These are phyloP conservation scores for Thereuonema tuberculata DNA, from an alignment of 1,140 invertebrate genomes.

Conservation along the genomic window DNA sequence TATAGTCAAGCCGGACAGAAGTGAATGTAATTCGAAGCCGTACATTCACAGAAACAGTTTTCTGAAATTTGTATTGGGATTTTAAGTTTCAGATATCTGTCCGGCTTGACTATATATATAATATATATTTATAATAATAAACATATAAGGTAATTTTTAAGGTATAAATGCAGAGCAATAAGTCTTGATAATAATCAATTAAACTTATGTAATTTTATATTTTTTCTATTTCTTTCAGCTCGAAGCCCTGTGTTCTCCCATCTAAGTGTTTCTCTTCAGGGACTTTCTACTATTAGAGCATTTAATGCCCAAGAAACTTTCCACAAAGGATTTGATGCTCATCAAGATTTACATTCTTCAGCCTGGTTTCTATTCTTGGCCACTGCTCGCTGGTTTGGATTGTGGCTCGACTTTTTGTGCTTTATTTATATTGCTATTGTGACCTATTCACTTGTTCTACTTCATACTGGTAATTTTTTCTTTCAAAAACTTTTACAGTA, in stretches of 20 bases:
- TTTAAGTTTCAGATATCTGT: too few species aligned
- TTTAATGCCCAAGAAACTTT: constrained; percentile 31
- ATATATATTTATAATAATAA: too few species aligned
- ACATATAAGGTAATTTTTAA: too few species aligned
- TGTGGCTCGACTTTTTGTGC: constrained; percentile 34
- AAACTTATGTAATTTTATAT: too few species aligned
- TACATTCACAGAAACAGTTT: too few species aligned
- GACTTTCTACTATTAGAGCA: constrained; percentile 38
- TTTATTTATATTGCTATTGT: constrained; percentile 29
- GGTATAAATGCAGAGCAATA: too few species aligned
- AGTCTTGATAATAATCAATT: too few species aligned
- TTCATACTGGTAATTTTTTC: neutral
- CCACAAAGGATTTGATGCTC: constrained; percentile 33
- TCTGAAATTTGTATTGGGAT: too few species aligned
- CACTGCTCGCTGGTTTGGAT: constrained; percentile 33
- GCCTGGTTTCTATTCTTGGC: constrained; percentile 33
- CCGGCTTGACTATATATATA: too few species aligned
- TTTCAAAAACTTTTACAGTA: neutral
- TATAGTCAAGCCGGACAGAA: too few species aligned
- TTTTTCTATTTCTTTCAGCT: constrained; percentile 20
- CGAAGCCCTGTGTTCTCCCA: constrained; percentile 40
- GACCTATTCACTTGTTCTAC: neutral
- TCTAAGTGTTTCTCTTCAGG: constrained; percentile 36
- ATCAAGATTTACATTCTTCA: constrained; percentile 31
- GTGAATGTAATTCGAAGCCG: too few species aligned